Base-by-base conservation (phyloP, 2,113 vertebrate species). In the Dipodomys stephensi region DNA sequence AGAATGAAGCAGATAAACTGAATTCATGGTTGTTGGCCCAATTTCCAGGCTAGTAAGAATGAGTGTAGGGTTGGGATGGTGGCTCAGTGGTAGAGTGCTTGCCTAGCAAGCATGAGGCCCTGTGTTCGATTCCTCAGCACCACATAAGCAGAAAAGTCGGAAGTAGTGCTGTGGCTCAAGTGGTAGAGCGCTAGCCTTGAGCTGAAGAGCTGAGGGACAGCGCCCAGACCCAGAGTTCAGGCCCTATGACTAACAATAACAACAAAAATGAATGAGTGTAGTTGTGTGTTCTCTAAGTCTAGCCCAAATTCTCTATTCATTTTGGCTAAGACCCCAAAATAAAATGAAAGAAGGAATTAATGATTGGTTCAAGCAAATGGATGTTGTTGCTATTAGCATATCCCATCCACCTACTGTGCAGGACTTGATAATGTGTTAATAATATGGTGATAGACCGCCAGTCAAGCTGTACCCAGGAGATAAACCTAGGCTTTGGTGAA, bases 401-500 rank as follows among this genome's bases (percentile, higher is more conserved):
- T 71, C 76, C 84, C 80, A 25, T 76, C 64, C 25, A 30, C 16
- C 62, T 30, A 10, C 30, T 25, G 23, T 35, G 25, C 68, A 91
- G 76, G 32, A 65, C 72, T 71, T 64, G 19, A 27, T 39, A 76
- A 69, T 79, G 74, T 44, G 22, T 82, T 71, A 53, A 15, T 73
- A 73, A 32, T 62, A 71, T 23, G 44, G 49, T 39, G 39, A 39
- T 39, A 39, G 39, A 39, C 53, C 3, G 27, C 39, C 53, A 83
- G 62, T 27, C 69, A 67, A 88, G 65, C 44, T 85, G 64, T 53
- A n/a, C 69, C 77, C 53, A 57, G 32, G 76, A 78, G 72, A 77
- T 9, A 84, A 79, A 90, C 64, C 83, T 86, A 65, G 60, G 80
- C 83, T 91, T 81, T 57, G 90, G 84, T 91, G 74, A 85, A 82